Evolutionary conservation across 2,888 invertebrate genomes (phyloP).

Genomic region (Colostygia pectinataria): DNA sequence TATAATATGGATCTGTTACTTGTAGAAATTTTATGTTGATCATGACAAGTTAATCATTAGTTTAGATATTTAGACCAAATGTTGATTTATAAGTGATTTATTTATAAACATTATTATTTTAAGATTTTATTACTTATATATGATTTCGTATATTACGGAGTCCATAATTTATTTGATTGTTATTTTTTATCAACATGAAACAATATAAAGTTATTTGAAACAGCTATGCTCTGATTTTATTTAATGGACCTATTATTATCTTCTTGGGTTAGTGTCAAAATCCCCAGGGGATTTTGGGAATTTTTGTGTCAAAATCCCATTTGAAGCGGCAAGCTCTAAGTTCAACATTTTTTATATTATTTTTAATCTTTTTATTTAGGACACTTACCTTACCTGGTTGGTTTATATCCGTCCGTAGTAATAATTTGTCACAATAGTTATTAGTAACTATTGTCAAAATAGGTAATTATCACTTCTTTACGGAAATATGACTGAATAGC

Average conservation of each 20-base stretch:
- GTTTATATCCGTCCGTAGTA: too few relatives aligned
- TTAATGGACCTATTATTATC: constrained; percentile 2
- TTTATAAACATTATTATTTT: constrained; percentile 30
- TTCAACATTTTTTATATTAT: too few relatives aligned
- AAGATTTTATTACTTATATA: constrained; percentile 36
- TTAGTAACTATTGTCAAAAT: too few relatives aligned
- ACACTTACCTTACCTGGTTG: too few relatives aligned
- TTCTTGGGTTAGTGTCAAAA: too few relatives aligned
- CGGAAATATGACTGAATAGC: too few relatives aligned
- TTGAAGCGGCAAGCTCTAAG: too few relatives aligned
- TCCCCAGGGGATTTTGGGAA: too few relatives aligned
- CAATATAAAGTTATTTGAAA: constrained; percentile 50
- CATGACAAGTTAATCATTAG: constrained; percentile 67
- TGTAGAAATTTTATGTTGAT: constrained; percentile 45
- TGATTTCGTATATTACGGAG: constrained; percentile 76
- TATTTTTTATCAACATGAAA: constrained; percentile 54
- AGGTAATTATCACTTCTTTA: too few relatives aligned
- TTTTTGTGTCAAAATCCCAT: too few relatives aligned
- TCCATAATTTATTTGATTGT: constrained; percentile 66
- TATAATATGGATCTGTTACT: constrained; percentile 45
- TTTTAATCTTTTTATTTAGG: too few relatives aligned
- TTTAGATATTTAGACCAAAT: constrained; percentile 55
- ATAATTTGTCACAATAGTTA: too few relatives aligned
- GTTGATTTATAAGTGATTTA: constrained; percentile 54
- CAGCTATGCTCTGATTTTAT: constrained; percentile 33